These are phyloP conservation scores for Sphaerophoria rueppellii DNA, from an alignment of 2,888 invertebrate species.

Conservation along the genomic window DNA sequence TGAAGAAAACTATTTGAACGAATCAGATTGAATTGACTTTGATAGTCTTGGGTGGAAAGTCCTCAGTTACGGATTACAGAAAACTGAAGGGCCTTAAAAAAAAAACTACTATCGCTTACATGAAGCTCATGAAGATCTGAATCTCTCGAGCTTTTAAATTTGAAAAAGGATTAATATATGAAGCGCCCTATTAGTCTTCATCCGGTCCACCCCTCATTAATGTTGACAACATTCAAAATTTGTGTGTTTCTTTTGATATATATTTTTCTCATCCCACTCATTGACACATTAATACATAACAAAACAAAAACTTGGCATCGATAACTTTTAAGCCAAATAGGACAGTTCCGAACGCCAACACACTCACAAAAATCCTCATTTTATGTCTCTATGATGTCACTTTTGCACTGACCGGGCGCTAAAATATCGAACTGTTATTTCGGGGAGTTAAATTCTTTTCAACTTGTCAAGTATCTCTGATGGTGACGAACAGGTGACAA, in stretches of 20 bases:
- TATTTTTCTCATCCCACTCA: conserved; percentile 8
- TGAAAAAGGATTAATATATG: too few species aligned
- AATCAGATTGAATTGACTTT: too few species aligned
- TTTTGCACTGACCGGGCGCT: conserved; percentile 37
- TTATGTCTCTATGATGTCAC: conserved; percentile 56
- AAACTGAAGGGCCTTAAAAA: too few species aligned
- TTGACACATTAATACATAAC: conserved; percentile 13
- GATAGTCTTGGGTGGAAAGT: too few species aligned
- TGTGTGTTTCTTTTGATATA: conserved; percentile 6
- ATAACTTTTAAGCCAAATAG: conserved; percentile 48
- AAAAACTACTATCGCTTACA: too few species aligned
- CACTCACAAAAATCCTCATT: background rate
- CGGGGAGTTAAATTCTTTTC: background rate
- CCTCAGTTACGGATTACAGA: too few species aligned
- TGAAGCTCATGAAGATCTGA: too few species aligned
- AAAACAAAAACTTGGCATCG: conserved; percentile 50
- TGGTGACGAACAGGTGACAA: conserved; percentile 52
- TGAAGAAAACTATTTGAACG: too few species aligned
- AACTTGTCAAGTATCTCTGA: background rate
- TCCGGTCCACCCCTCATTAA: background rate
- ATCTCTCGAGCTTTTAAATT: too few species aligned
- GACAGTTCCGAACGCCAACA: conserved; percentile 53
- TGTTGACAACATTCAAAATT: conserved; percentile 32
- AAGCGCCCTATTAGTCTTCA: background rate
- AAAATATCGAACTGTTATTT: conserved; percentile 16